Evolutionary conservation across 2,113 vertebrate genomes (phyloP), one percentile per base, ranked within the genome.

Genomic region (Strix uralensis): DNA sequence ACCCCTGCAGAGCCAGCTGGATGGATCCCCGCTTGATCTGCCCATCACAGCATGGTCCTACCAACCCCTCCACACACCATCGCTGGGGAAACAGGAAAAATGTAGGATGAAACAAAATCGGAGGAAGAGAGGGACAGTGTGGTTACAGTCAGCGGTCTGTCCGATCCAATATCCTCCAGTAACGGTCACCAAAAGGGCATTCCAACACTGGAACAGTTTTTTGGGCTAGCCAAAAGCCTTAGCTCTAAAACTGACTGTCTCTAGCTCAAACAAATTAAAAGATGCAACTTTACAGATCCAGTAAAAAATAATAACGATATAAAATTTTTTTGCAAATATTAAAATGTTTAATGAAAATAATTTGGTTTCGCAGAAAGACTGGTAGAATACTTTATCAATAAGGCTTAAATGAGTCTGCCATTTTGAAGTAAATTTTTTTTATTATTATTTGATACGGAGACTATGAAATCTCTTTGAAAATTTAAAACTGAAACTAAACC

Each of bases 151-250:
- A 38, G 15, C 7, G 29, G 9, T 54, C 34, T 27, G 17, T 44
- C 10, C 0, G 6, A 47, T 10, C 10, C 44, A n/a, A 2, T 11
- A 16, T 11, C 38, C 26, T 40, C 30, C 0, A 0, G 6, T 18
- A 70, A 51, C 0, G 0, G 7, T 11, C 49, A 51, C 32, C 36
- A 85, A 51, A 59, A 6, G 6, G 8, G 5, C 15, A 75, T 70
- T 51, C 44, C 30, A 71, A 22, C 12, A 42, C 10, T 25, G 44
- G 7, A 63, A 46, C 5, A 6, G 36, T 72, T 73, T 75, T 70
- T 27, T 49, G 20, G 2, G 3, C 61, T 67, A 77, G 23, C 19
- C 12, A 86, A 49, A 58, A 88, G 20, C 9, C 25, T 63, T 29
- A 34, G 7, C 12, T 85, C 34, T 52, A 34, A 72, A 59, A 72